Conservation (phyloP, 2,113 vertebrate species). For the Dasyprocta punctata region DNA sequence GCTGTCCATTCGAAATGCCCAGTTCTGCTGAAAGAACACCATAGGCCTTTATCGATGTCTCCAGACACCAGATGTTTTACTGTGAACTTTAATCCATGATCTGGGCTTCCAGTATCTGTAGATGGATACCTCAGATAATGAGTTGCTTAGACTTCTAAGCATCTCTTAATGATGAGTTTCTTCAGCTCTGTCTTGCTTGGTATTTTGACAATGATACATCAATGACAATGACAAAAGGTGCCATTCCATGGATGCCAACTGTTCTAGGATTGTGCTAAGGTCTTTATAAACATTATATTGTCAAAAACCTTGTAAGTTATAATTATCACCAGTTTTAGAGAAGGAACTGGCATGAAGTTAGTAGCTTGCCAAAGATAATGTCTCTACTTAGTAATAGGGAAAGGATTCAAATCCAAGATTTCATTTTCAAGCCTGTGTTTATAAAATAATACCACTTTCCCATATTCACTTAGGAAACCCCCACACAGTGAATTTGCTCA, state of each 20-base stretch:
- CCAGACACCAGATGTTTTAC: not conserved
- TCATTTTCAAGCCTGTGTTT: not conserved
- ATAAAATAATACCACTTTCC: not conserved
- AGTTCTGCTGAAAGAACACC: not conserved
- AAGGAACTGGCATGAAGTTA: not conserved
- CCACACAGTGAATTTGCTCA: constrained; percentile 13
- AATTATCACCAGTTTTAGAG: not conserved
- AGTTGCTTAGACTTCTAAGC: not conserved
- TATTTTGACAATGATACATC: not conserved
- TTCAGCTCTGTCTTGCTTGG: not conserved
- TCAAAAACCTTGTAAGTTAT: not conserved
- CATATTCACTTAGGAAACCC: not conserved
- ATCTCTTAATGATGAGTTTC: not conserved
- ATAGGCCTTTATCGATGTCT: not conserved
- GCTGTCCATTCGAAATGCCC: not conserved
- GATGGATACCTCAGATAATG: not conserved
- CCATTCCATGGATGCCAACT: not conserved
- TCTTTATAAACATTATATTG: constrained; percentile 35
- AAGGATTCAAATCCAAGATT: not conserved
- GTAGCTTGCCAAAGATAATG: not conserved
- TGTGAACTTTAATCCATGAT: not conserved
- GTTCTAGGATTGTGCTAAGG: not conserved
- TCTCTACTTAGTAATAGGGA: not conserved
- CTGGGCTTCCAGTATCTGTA: not conserved
- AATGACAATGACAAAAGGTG: not conserved